Conservation (phyloP, 92 coral and sea anemone genomes). For the Porites evermanni region DNA sequence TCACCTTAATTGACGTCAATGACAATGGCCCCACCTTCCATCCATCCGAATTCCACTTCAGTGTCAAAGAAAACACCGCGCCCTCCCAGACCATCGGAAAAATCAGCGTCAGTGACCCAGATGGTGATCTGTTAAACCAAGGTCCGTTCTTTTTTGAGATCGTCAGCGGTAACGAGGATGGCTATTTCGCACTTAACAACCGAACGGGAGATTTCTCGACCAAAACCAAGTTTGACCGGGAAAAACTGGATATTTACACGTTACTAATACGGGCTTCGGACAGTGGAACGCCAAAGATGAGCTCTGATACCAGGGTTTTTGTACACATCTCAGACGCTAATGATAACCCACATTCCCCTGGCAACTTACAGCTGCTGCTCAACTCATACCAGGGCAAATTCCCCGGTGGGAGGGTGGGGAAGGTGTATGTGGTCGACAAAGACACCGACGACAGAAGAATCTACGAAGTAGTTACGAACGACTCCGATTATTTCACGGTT, state of each 20-base stretch:
- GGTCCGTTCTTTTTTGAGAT: slow-evolving; percentile 86
- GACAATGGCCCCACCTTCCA: slow-evolving; percentile 92
- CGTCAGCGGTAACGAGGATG: slow-evolving; percentile 59
- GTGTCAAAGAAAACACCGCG: slow-evolving; percentile 76
- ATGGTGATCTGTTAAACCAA: slow-evolving; percentile 77
- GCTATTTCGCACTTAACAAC: slow-evolving; percentile 54
- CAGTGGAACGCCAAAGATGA: slow-evolving; percentile 71
- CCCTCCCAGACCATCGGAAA: slow-evolving; percentile 69
- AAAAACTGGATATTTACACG: slow-evolving; percentile 60
- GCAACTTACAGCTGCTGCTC: slow-evolving; percentile 70
- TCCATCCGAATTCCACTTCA: slow-evolving; percentile 60
- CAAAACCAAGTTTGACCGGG: slow-evolving; percentile 80
- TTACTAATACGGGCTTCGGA: slow-evolving; percentile 82
- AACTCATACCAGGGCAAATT: slow-evolving; percentile 80
- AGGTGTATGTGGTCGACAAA: slow-evolving; percentile 85
- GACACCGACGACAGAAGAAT: slow-evolving; percentile 89
- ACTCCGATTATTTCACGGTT: slow-evolving; percentile 68
- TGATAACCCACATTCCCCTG: slow-evolving; percentile 88
- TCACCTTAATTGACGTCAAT: slow-evolving; percentile 82
- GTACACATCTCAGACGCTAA: slow-evolving; percentile 84
- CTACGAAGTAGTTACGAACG: slow-evolving; percentile 65
- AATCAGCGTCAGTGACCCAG: slow-evolving; percentile 87
- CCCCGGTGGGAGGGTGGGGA: slow-evolving; percentile 83
- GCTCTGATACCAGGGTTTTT: slow-evolving; percentile 48
- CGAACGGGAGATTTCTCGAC: slow-evolving; percentile 61